These are phyloP conservation scores for Lathamus discolor DNA, from an alignment of 2,113 vertebrate species.

Conservation along the genomic window DNA sequence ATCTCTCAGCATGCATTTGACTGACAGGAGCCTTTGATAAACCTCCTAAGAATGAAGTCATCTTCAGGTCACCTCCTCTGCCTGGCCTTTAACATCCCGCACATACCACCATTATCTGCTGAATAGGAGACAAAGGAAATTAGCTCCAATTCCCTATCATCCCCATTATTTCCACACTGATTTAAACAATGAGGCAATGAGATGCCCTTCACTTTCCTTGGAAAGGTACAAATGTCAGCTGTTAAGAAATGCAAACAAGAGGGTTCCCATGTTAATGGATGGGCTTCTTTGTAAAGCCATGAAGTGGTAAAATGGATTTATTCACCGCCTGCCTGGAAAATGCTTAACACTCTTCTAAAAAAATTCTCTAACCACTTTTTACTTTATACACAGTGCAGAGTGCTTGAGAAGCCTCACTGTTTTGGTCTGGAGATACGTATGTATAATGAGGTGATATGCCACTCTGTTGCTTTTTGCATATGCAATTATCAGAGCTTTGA, in stretches of 20 bases:
- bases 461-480: neutral
- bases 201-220: slow-evolving; percentile 81
- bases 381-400: neutral
- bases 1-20: slow-evolving; percentile 93
- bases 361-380: slow-evolving; percentile 52
- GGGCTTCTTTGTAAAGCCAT: slow-evolving; percentile 71
- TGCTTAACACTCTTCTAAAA: slow-evolving; percentile 61
- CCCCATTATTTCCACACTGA: slow-evolving; percentile 73
- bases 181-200: slow-evolving; percentile 76
- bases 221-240: slow-evolving; percentile 84
- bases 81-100: slow-evolving; percentile 76
- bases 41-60: slow-evolving; percentile 85
- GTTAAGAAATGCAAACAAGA: slow-evolving; percentile 82
- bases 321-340: slow-evolving; percentile 51
- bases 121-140: slow-evolving; percentile 87
- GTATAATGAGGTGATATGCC: neutral
- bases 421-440: neutral
- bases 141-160: slow-evolving; percentile 75
- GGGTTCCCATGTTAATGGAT: slow-evolving; percentile 75
- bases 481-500: neutral
- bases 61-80: slow-evolving; percentile 80
- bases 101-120: slow-evolving; percentile 81
- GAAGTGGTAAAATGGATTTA: slow-evolving; percentile 69
- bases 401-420: slow-evolving; percentile 3
- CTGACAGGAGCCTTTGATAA: slow-evolving; percentile 93